Evolutionary conservation across 2,888 invertebrate species (phyloP).

Genomic region (Aporophyla lueneburgensis): DNA sequence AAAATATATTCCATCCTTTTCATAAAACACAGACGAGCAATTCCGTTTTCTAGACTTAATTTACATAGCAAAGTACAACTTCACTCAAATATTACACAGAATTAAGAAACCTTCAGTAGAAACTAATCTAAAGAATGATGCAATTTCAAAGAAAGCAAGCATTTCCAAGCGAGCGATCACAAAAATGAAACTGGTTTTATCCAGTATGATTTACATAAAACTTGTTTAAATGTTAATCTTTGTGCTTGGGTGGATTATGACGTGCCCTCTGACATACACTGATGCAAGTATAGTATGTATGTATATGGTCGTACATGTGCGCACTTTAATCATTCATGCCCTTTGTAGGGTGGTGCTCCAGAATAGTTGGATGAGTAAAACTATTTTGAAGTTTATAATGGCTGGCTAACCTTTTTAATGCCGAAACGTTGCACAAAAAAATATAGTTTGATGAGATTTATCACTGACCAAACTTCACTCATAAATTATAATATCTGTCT

Average conservation of each 20-base stretch:
- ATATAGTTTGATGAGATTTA: not conserved
- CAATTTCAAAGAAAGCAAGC: slow-evolving; percentile 73
- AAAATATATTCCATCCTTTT: slow-evolving; percentile 9
- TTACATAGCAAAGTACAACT: slow-evolving; percentile 43
- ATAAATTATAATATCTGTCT: not conserved
- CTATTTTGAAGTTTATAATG: slow-evolving; percentile 54
- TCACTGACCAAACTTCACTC: not conserved
- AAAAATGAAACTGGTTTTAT: slow-evolving; percentile 81
- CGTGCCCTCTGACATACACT: slow-evolving; percentile 79
- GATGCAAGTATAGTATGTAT: slow-evolving; percentile 20
- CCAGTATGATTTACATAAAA: slow-evolving; percentile 87
- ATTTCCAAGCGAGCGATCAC: slow-evolving; percentile 76
- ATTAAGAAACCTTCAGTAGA: slow-evolving; percentile 57
- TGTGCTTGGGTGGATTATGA: slow-evolving; percentile 83
- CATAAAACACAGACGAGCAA: not conserved
- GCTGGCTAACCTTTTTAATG: slow-evolving; percentile 45
- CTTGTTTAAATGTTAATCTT: slow-evolving; percentile 90
- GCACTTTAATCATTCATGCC: slow-evolving; percentile 67
- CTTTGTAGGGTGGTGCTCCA: slow-evolving; percentile 58
- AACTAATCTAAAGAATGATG: slow-evolving; percentile 70
- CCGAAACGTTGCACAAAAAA: too few relatives aligned
- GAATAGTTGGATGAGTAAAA: slow-evolving; percentile 58
- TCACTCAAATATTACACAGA: slow-evolving; percentile 49
- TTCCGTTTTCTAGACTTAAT: slow-evolving; percentile 32
- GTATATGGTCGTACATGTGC: slow-evolving; percentile 35